These are phyloP conservation scores for Drosophila flavopinicola DNA, from an alignment of 2,888 invertebrate genomes.

Conservation along the genomic window DNA sequence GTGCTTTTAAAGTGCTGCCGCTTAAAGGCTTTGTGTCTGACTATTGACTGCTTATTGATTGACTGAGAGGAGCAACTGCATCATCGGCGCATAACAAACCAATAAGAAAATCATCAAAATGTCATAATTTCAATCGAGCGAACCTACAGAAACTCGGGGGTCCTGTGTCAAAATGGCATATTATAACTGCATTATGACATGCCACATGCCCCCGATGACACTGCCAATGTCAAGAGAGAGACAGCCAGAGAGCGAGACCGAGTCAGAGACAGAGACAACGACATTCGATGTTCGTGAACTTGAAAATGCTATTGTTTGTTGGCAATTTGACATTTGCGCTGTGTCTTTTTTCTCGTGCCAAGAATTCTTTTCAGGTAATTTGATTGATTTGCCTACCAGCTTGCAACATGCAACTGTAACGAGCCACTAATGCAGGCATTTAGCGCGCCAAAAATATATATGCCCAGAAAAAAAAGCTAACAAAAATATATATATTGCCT, in stretches of 20 bases:
- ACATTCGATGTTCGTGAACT: constrained; percentile 58
- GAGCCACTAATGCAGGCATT: constrained; percentile 76
- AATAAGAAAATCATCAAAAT: constrained; percentile 83
- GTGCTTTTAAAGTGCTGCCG: constrained; percentile 42
- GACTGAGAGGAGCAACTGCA: constrained; percentile 26
- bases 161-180: constrained; percentile 63
- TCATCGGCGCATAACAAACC: constrained; percentile 70
- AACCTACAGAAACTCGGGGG: constrained; percentile 15
- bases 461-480: constrained; percentile 3
- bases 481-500: constrained; percentile 8
- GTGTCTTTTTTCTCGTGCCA: constrained; percentile 31
- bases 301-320: constrained; percentile 54
- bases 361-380: constrained; percentile 65
- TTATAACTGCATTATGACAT: constrained; percentile 81
- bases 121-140: constrained; percentile 79
- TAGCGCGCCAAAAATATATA: constrained; percentile 55
- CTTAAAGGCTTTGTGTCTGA: constrained; percentile 29
- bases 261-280: constrained; percentile 12
- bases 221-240: constrained; percentile 30
- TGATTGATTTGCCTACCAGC: constrained; percentile 72
- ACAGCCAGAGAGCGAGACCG: background rate
- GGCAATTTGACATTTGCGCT: constrained; percentile 24
- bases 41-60: constrained; percentile 46
- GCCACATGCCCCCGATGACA: constrained; percentile 58
- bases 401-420: constrained; percentile 73